Conservation (phyloP, 2,113 vertebrate species). For the Paramormyrops kingsleyae region DNA sequence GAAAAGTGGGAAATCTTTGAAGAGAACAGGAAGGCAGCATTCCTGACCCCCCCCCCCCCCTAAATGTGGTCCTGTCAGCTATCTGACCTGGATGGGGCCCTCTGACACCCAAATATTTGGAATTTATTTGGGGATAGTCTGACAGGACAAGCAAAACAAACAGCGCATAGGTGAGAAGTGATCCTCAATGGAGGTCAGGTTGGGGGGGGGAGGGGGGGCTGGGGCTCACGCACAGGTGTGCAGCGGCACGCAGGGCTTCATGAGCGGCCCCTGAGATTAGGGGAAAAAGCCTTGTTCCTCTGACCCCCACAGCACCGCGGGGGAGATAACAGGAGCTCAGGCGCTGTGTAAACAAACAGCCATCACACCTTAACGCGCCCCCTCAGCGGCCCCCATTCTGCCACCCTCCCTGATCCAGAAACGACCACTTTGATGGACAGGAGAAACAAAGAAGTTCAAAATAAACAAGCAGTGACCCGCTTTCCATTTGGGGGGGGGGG, state of each 20-base stretch:
- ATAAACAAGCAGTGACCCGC: constrained; percentile 32
- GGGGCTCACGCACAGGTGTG: constrained; percentile 3
- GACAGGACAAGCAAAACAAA: constrained; percentile 72
- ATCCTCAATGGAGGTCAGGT: constrained; percentile 50
- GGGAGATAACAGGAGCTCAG: constrained; percentile 50
- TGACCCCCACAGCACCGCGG: constrained; percentile 47
- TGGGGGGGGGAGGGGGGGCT: constrained; percentile 20
- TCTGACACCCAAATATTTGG: constrained; percentile 51
- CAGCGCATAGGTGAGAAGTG: constrained; percentile 65
- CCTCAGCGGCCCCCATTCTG: background rate
- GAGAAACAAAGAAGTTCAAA: constrained; percentile 27
- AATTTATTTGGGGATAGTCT: constrained; percentile 43
- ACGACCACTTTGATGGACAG: constrained; percentile 33
- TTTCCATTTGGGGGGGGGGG: background rate
- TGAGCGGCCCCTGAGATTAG: constrained; percentile 40
- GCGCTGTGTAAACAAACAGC: constrained; percentile 57
- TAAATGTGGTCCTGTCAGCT: constrained; percentile 27
- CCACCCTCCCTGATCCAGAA: constrained; percentile 3
- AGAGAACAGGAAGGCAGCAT: background rate
- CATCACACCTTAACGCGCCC: constrained; percentile 35
- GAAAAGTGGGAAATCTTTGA: constrained; percentile 33
- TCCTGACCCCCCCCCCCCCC: constrained; percentile 34
- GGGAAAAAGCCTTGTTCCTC: constrained; percentile 35
- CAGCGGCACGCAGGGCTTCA: background rate
- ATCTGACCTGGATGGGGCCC: constrained; percentile 32